Percentiles rank a stretch among this genome's conserved stretches.
Evolutionary conservation across 2,888 invertebrate genomes (phyloP).

Genomic region (Eumacrocentrus americanus): DNA sequence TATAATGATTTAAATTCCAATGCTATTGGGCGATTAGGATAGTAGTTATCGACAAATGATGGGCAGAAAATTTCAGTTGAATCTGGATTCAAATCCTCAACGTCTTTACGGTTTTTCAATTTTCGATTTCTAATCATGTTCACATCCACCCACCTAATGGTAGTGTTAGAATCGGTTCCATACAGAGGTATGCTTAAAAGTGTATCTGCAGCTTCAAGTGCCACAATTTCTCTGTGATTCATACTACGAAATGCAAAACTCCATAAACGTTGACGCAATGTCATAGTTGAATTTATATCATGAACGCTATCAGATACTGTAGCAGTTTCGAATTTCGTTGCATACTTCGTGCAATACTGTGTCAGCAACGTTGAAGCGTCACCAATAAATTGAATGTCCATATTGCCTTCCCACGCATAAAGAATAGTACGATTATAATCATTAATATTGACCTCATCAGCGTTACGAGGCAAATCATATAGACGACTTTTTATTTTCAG

Average conservation of each 20-base stretch:
- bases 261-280: constrained; percentile 40
- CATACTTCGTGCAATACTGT: constrained; percentile 45
- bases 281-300: constrained; percentile 44
- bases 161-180: constrained; percentile 22
- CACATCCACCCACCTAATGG: constrained; percentile 25
- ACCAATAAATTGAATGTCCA: constrained; percentile 43
- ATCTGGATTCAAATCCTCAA: not conserved
- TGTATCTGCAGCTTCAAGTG: constrained; percentile 37
- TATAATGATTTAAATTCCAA: constrained; percentile 17
- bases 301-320: constrained; percentile 35
- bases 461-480: constrained; percentile 41
- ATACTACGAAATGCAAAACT: constrained; percentile 30
- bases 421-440: constrained; percentile 46
- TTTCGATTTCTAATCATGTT: constrained; percentile 16
- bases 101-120: not conserved
- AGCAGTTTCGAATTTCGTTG: constrained; percentile 44
- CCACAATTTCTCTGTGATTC: constrained; percentile 22
- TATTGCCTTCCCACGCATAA: constrained; percentile 45
- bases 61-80: not conserved
- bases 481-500: constrained; percentile 37
- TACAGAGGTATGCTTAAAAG: constrained; percentile 14
- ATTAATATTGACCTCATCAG: constrained; percentile 38
- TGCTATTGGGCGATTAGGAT: not conserved
- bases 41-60: not conserved
- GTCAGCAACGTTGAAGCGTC: constrained; percentile 42